Percentiles rank a stretch among this genome's conserved stretches.
Evolutionary conservation across 2,113 vertebrate genomes (phyloP).

Genomic region (Myodes glareolus): DNA sequence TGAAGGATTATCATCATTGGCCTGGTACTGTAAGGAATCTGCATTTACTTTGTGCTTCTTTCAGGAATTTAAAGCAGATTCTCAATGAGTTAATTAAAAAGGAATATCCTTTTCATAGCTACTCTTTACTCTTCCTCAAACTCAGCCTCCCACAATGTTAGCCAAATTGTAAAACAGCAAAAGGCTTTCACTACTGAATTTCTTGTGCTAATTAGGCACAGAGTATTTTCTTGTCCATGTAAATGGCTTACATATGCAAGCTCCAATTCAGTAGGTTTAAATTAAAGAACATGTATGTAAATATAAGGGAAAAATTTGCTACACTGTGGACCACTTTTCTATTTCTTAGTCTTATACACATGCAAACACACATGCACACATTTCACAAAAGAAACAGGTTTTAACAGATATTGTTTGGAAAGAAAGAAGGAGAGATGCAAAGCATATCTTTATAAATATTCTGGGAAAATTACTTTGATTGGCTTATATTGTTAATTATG

Average conservation of each 20-base stretch:
- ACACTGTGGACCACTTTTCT: neutral
- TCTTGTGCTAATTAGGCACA: conserved; percentile 22
- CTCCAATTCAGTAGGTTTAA: conserved; percentile 35
- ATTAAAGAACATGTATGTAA: conserved; percentile 60
- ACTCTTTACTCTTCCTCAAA: conserved; percentile 13
- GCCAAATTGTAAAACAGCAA: conserved; percentile 41
- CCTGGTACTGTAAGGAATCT: neutral
- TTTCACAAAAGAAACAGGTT: neutral
- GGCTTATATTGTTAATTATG: neutral
- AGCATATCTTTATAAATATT: neutral
- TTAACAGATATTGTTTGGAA: neutral
- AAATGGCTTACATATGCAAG: conserved; percentile 58
- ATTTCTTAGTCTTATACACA: neutral
- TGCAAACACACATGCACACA: neutral
- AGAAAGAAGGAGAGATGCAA: neutral
- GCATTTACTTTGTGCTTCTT: conserved; percentile 52
- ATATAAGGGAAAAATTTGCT: conserved; percentile 8
- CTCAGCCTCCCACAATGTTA: conserved; percentile 46
- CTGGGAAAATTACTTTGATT: conserved; percentile 13
- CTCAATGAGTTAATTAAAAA: conserved; percentile 63
- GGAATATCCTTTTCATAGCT: conserved; percentile 52
- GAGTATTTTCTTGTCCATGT: conserved; percentile 37
- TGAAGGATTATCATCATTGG: conserved; percentile 26
- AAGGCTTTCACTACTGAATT: conserved; percentile 35
- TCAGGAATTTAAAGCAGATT: conserved; percentile 63